These are phyloP conservation scores for Cyrtorhinus lividipennis DNA, from an alignment of 1,140 invertebrate species.

Conservation along the genomic window DNA sequence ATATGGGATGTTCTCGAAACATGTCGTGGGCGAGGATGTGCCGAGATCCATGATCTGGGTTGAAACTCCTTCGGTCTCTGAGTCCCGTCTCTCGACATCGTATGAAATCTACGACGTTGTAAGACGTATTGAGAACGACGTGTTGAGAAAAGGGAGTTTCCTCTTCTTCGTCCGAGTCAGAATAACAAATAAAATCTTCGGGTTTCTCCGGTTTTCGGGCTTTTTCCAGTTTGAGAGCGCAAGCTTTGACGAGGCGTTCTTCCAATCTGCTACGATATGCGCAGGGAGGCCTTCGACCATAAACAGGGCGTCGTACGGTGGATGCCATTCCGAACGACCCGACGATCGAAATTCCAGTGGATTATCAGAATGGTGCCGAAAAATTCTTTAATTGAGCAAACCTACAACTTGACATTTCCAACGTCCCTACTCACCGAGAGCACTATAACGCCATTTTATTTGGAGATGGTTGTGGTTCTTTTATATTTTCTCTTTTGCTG, in stretches of 20 bases:
- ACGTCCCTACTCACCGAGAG: too few species aligned
- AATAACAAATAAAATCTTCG: slow-evolving; percentile 76
- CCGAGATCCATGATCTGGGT: slow-evolving; percentile 61
- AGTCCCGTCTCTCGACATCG: slow-evolving; percentile 55
- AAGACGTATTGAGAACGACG: slow-evolving; percentile 59
- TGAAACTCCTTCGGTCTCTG: slow-evolving; percentile 52
- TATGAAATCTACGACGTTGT: slow-evolving; percentile 73
- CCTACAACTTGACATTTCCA: too few species aligned
- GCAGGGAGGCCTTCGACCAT: slow-evolving; percentile 54
- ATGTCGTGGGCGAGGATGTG: slow-evolving; percentile 79
- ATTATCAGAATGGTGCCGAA: too few species aligned
- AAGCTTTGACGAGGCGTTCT: slow-evolving; percentile 50
- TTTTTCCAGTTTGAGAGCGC: slow-evolving; percentile 47
- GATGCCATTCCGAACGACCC: slow-evolving; percentile 38
- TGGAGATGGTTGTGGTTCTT: too few species aligned
- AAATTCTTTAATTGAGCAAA: too few species aligned
- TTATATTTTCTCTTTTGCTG: too few species aligned
- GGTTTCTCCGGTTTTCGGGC: slow-evolving; percentile 65
- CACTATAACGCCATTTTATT: too few species aligned
- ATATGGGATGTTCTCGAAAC: slow-evolving; percentile 68
- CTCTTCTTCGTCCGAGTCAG: slow-evolving; percentile 71
- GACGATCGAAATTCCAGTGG: too few species aligned
- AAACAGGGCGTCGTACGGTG: slow-evolving; percentile 38
- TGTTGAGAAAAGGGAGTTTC: slow-evolving; percentile 54
- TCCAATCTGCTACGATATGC: slow-evolving; percentile 51